phyloP scores from a whole-genome alignment of 2,888 invertebrate species.

The Callosobruchus maculatus region DNA sequence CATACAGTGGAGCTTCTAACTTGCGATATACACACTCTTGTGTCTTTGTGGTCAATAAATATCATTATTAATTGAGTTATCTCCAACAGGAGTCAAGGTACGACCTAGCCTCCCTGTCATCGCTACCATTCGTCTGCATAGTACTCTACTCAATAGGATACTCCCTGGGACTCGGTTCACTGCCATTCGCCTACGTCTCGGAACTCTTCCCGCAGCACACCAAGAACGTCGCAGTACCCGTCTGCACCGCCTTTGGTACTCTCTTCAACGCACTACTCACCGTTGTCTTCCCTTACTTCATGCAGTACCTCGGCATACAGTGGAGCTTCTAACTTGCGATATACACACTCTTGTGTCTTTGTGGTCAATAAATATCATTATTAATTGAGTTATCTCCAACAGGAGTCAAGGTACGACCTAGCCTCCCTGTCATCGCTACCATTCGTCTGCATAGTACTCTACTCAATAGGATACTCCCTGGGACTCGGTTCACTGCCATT shows the following conservation, averaged over 20 bases:
- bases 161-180: slow-evolving; percentile 65
- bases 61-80: too few relatives aligned
- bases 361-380: too few relatives aligned
- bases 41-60: too few relatives aligned
- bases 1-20: not conserved
- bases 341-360: too few relatives aligned
- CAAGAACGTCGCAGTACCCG: slow-evolving; percentile 58
- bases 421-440: slow-evolving; percentile 62
- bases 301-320: too few relatives aligned
- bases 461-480: slow-evolving; percentile 66
- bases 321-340: too few relatives aligned
- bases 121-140: slow-evolving; percentile 68
- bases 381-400: not conserved
- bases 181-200: slow-evolving; percentile 77
- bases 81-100: not conserved
- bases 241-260: not conserved
- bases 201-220: slow-evolving; percentile 72
- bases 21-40: too few relatives aligned
- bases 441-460: slow-evolving; percentile 63
- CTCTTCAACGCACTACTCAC: too few relatives aligned
- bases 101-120: slow-evolving; percentile 47
- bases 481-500: slow-evolving; percentile 73
- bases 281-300: too few relatives aligned
- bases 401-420: not conserved
- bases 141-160: slow-evolving; percentile 69